Evolutionary conservation across 2,888 invertebrate species (phyloP).

Genomic region (Plusia festucae): DNA sequence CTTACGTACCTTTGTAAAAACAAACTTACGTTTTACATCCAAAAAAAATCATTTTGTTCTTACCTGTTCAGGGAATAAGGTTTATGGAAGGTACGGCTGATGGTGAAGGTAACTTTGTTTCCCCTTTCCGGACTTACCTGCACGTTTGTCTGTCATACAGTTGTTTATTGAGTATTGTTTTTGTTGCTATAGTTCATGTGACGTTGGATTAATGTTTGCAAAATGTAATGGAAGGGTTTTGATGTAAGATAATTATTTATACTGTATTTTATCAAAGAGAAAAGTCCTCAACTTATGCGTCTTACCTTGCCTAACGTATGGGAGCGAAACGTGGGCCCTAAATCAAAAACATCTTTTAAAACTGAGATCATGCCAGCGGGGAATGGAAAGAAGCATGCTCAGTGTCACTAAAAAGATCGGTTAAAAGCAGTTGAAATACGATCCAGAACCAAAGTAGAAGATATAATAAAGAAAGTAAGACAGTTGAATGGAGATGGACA

Average conservation of each 20-base stretch:
- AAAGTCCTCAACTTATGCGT: too few species aligned
- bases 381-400: too few species aligned
- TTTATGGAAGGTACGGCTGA: not conserved
- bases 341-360: too few species aligned
- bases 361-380: too few species aligned
- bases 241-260: constrained; percentile 3
- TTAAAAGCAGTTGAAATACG: too few species aligned
- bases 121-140: constrained; percentile 64
- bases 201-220: constrained; percentile 52
- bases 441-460: too few species aligned
- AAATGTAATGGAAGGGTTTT: constrained; percentile 33
- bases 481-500: too few species aligned
- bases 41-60: constrained; percentile 9
- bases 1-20: constrained; percentile 72
- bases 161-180: constrained; percentile 80
- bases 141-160: constrained; percentile 74
- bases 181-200: constrained; percentile 59
- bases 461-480: too few species aligned
- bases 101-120: constrained; percentile 24
- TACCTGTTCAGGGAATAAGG: constrained; percentile 8
- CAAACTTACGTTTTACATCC: constrained; percentile 17
- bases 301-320: too few species aligned
- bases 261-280: too few species aligned
- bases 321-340: too few species aligned
- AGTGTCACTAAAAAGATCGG: too few species aligned